Conservation (phyloP, 2,797 vertebrate species). For the Anomalospiza imberbis region DNA sequence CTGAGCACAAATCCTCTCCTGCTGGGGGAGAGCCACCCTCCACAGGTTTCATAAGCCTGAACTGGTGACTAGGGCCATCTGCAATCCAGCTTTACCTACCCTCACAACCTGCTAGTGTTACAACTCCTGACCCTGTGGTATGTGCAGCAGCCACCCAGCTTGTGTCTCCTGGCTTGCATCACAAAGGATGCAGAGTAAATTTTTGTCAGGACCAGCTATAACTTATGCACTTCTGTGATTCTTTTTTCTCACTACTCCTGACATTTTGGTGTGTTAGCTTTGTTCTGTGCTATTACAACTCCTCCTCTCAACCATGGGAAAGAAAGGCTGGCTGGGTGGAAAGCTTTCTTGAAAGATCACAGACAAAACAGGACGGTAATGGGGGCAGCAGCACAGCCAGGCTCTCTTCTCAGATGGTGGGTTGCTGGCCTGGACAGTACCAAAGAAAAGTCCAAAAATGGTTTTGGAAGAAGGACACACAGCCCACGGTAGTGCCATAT, state of each 20-base stretch:
- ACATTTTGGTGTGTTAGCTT: background rate
- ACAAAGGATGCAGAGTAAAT: background rate
- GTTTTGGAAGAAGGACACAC: background rate
- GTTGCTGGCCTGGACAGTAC: background rate
- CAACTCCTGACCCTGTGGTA: background rate
- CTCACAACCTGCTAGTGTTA: background rate
- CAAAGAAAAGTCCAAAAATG: background rate
- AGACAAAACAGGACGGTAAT: background rate
- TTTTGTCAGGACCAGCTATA: background rate
- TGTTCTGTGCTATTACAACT: background rate
- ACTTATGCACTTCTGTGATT: background rate
- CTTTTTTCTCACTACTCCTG: background rate
- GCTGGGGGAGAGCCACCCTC: rapidly evolving
- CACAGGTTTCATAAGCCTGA: background rate
- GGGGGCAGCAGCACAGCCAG: background rate
- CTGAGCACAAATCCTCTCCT: background rate
- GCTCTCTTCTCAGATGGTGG: background rate
- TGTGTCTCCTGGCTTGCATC: background rate
- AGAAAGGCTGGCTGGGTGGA: background rate
- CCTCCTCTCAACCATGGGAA: background rate
- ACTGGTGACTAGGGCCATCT: background rate
- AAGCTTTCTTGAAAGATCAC: background rate
- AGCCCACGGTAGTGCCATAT: rapidly evolving
- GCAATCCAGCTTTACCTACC: background rate
- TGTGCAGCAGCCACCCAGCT: background rate